Evolutionary conservation across 2,888 invertebrate species (phyloP).

Genomic region (Drosophila anomelani): DNA sequence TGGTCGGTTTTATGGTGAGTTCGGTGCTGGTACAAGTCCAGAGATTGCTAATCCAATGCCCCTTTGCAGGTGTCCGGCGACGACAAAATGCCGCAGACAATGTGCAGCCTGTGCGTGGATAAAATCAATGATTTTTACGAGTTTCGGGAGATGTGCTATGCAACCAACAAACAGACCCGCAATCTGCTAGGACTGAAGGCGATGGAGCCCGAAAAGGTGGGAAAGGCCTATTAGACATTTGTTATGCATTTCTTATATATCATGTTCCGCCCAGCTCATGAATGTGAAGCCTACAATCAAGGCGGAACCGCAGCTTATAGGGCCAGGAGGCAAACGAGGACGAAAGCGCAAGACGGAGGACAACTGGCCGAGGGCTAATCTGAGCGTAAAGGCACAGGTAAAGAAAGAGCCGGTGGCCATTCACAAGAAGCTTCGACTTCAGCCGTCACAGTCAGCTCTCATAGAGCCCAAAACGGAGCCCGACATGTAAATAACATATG

Average conservation of each 20-base stretch:
- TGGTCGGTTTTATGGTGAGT: constrained; percentile 81
- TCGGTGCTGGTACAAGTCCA: no score
- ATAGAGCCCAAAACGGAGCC: constrained; percentile 62
- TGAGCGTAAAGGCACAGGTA: constrained; percentile 17
- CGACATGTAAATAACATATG: constrained; percentile 1
- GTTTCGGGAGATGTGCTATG: constrained; percentile 86
- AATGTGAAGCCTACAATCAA: constrained; percentile 66
- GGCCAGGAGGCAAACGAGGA: constrained; percentile 50
- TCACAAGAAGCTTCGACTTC: constrained; percentile 70
- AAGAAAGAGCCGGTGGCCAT: constrained; percentile 54
- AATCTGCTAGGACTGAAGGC: constrained; percentile 82
- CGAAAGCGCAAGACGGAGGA: constrained; percentile 76
- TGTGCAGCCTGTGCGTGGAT: constrained; percentile 87
- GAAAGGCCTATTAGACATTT: background rate
- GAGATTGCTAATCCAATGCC: background rate
- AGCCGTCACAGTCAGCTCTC: constrained; percentile 30
- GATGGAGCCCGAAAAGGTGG: constrained; percentile 66
- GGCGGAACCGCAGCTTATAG: constrained; percentile 29
- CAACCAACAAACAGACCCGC: constrained; percentile 86
- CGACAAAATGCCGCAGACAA: constrained; percentile 88
- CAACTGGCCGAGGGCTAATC: constrained; percentile 3
- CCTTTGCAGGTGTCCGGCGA: constrained; percentile 85
- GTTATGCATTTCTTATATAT: background rate
- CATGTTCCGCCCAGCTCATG: constrained; percentile 31
- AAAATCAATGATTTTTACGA: constrained; percentile 88